Conservation (phyloP, 35 echinoderm and acorn worm genomes). For the Diadema setosum region DNA sequence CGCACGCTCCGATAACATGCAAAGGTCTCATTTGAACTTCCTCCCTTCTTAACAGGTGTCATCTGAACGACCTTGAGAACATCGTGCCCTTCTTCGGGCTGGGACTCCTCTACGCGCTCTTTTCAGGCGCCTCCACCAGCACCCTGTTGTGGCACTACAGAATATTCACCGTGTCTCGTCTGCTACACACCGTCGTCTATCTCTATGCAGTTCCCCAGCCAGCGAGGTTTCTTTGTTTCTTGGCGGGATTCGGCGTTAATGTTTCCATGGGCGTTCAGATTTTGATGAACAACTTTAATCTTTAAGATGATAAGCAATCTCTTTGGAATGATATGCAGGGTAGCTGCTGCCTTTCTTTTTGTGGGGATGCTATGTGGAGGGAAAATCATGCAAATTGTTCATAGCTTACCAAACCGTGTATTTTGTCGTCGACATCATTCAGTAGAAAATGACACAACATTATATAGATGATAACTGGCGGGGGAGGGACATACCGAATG, state of each 20-base stretch:
- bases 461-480: too few relatives aligned
- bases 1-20: too few relatives aligned
- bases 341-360: too few relatives aligned
- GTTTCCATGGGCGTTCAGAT: slow-evolving; percentile 47
- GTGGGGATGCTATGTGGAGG: too few relatives aligned
- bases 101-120: slow-evolving; percentile 41
- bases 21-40: too few relatives aligned
- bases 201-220: slow-evolving; percentile 56
- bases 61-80: slow-evolving; percentile 32
- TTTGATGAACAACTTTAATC: neutral
- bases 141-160: slow-evolving; percentile 52
- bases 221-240: slow-evolving; percentile 5
- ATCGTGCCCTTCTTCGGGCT: slow-evolving; percentile 51
- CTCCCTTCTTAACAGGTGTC: neutral
- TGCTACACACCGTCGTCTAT: slow-evolving; percentile 65
- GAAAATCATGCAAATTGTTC: too few relatives aligned
- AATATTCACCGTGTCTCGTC: slow-evolving; percentile 43
- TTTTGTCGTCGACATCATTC: too few relatives aligned
- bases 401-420: too few relatives aligned
- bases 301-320: too few relatives aligned
- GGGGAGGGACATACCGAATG: too few relatives aligned
- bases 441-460: too few relatives aligned
- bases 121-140: neutral
- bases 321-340: too few relatives aligned
- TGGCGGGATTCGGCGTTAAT: slow-evolving; percentile 14